Conservation (phyloP, 2,888 invertebrate genomes). For the Sphaeridia pumilis region DNA sequence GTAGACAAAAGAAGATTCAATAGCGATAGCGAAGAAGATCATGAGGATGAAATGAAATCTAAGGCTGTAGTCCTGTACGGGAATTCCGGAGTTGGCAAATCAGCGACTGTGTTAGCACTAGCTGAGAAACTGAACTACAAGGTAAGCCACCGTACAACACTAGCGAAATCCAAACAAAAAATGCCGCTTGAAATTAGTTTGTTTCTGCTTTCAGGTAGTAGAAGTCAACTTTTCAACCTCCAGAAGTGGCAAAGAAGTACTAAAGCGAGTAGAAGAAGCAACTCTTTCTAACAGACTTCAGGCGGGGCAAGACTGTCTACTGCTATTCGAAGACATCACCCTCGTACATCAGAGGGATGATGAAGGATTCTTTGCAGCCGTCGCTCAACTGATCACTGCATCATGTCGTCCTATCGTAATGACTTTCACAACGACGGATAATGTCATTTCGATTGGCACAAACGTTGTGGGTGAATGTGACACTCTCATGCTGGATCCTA, state of each 20-base stretch:
- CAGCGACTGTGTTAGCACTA: constrained; percentile 71
- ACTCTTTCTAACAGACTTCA: constrained; percentile 29
- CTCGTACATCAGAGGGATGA: constrained; percentile 29
- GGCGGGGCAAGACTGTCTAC: constrained; percentile 22
- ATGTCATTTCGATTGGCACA: background rate
- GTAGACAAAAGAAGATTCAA: constrained; percentile 16
- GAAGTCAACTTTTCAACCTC: constrained; percentile 34
- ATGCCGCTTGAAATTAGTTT: background rate
- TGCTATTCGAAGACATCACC: constrained; percentile 33
- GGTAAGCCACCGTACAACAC: too few species aligned
- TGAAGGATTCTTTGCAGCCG: constrained; percentile 31
- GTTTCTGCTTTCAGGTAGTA: constrained; percentile 20
- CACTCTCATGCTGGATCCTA: constrained; percentile 19
- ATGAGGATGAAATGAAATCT: constrained; percentile 46
- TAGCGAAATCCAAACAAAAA: too few species aligned
- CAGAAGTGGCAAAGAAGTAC: constrained; percentile 30
- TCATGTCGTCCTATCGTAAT: constrained; percentile 35
- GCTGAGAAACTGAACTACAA: constrained; percentile 68
- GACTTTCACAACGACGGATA: constrained; percentile 18
- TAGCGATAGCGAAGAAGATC: constrained; percentile 43
- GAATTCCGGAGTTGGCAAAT: constrained; percentile 71
- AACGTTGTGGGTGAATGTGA: constrained; percentile 5
- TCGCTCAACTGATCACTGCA: constrained; percentile 29
- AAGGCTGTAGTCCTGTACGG: constrained; percentile 62
- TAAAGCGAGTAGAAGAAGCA: constrained; percentile 33